A percentile compares a stretch with the other conserved stretches of the same genome.
phyloP scores from a whole-genome alignment of 1,140 invertebrate species.

The Colletes latitarsis region DNA sequence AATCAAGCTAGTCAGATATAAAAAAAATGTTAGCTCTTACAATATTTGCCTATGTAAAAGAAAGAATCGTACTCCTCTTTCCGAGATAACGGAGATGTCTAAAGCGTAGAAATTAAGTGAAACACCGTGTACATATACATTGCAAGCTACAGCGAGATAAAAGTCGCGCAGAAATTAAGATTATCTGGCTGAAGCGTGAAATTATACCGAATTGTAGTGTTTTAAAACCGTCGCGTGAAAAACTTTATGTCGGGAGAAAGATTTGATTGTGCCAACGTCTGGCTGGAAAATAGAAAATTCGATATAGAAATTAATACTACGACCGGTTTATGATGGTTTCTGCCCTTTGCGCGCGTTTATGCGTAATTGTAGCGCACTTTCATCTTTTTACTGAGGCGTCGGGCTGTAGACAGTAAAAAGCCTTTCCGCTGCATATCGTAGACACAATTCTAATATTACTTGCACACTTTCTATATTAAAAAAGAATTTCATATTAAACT shows the following conservation, averaged over 20 bases:
- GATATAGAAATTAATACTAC: background rate
- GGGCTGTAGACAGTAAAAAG: constrained; percentile 4
- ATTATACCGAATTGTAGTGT: too few relatives aligned
- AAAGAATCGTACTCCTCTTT: too few relatives aligned
- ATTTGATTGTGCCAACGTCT: background rate
- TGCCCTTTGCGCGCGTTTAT: background rate
- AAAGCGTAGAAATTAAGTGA: too few relatives aligned
- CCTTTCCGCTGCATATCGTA: background rate
- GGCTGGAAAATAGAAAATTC: background rate
- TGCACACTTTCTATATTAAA: background rate
- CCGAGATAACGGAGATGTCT: too few relatives aligned
- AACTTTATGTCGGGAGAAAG: background rate
- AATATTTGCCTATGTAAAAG: too few relatives aligned
- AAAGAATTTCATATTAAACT: background rate
- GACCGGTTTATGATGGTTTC: background rate
- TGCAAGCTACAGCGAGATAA: too few relatives aligned
- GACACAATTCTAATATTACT: constrained; percentile 27
- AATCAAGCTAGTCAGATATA: too few relatives aligned
- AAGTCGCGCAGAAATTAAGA: too few relatives aligned
- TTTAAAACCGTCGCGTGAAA: background rate
- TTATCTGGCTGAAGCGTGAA: too few relatives aligned
- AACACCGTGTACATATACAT: too few relatives aligned
- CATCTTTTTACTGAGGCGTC: background rate
- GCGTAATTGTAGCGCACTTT: background rate
- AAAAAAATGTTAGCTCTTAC: too few relatives aligned